Evolutionary conservation across 2,113 vertebrate genomes (phyloP).

Genomic region (Ceratotherium simum): DNA sequence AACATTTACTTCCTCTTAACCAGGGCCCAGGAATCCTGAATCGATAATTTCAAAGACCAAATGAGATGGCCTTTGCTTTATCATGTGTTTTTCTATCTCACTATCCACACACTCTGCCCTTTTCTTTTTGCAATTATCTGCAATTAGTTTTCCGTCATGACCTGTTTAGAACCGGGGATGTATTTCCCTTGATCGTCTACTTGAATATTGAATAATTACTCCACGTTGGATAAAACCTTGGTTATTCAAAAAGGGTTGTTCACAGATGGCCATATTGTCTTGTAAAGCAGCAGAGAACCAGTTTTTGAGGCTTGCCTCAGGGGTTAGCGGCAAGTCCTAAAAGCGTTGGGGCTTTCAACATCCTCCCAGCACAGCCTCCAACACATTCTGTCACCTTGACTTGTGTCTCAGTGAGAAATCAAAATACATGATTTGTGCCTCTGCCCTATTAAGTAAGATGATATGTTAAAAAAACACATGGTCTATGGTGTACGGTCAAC

Average conservation of each 20-base stretch:
- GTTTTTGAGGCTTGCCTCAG: constrained; percentile 36
- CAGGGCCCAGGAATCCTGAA: neutral
- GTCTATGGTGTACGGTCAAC: neutral
- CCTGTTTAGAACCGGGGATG: constrained; percentile 32
- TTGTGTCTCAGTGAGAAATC: neutral
- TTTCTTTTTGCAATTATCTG: constrained; percentile 41
- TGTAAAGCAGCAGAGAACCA: neutral
- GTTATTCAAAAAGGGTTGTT: constrained; percentile 11
- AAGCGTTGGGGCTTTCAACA: neutral
- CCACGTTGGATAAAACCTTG: neutral
- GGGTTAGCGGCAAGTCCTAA: neutral
- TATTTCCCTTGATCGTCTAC: constrained; percentile 29
- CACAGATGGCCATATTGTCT: constrained; percentile 3
- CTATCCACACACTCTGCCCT: neutral
- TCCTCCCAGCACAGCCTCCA: neutral
- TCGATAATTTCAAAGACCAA: constrained; percentile 65
- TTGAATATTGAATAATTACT: constrained; percentile 43
- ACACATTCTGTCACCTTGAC: neutral
- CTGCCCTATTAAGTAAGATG: constrained; percentile 14
- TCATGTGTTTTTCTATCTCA: constrained; percentile 41
- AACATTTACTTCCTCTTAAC: constrained; percentile 37
- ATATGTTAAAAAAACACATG: neutral
- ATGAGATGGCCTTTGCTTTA: constrained; percentile 36
- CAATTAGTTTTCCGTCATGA: constrained; percentile 1
- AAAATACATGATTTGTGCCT: neutral